phyloP scores from a whole-genome alignment of 2,797 vertebrate species.

The Poecilia velifera region DNA sequence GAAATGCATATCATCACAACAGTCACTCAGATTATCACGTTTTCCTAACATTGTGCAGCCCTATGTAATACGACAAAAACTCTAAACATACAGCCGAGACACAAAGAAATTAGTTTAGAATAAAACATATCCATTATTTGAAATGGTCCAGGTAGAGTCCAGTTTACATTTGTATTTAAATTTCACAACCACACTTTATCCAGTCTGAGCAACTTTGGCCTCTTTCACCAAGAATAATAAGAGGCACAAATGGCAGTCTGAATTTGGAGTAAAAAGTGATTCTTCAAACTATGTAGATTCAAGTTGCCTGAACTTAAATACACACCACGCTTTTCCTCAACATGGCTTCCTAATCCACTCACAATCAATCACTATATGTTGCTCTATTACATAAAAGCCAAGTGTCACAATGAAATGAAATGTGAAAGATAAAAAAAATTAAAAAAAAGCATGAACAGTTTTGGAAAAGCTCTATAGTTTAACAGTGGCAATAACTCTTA shows the following conservation, averaged over 20 bases:
- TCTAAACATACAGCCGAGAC: neutral
- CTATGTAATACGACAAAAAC: neutral
- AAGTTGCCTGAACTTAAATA: neutral
- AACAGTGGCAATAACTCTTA: neutral
- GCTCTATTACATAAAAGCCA: neutral
- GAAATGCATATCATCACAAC: neutral
- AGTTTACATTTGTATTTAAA: neutral
- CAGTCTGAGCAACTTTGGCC: no score
- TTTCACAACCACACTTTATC: neutral
- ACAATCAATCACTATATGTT: neutral
- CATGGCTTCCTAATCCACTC: neutral
- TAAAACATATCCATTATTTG: neutral
- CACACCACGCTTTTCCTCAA: neutral
- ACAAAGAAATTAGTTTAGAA: neutral
- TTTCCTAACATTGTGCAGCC: neutral
- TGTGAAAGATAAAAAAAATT: neutral
- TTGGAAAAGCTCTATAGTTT: neutral
- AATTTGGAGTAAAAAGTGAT: neutral
- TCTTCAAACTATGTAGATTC: neutral
- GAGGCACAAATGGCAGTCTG: neutral
- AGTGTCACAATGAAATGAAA: neutral
- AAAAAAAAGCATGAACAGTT: neutral
- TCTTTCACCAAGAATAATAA: neutral
- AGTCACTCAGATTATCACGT: neutral
- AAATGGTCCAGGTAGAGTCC: neutral